Evolutionary conservation across 2,113 vertebrate genomes (phyloP).

Genomic region (Spheniscus mendiculus): DNA sequence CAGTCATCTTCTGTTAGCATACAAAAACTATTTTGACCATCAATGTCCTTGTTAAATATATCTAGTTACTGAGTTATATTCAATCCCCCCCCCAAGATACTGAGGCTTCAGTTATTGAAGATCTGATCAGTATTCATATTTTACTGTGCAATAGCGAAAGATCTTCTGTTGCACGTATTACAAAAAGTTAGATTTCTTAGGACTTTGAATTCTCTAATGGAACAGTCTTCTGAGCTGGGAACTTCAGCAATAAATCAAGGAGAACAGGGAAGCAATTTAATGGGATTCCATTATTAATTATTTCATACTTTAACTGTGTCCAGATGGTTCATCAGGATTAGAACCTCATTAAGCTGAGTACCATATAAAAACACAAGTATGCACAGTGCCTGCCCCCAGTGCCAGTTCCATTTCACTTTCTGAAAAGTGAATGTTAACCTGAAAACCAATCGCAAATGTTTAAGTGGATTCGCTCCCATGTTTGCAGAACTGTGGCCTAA

Average conservation of each 20-base stretch:
- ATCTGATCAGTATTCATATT: neutral
- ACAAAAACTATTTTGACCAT: neutral
- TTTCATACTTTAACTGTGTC: neutral
- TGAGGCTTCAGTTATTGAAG: neutral
- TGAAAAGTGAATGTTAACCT: neutral
- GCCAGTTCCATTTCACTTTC: constrained; percentile 4
- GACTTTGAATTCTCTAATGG: neutral
- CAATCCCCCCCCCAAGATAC: neutral
- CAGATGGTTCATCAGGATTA: constrained; percentile 32
- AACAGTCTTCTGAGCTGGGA: neutral
- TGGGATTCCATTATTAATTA: constrained; percentile 31
- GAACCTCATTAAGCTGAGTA: neutral
- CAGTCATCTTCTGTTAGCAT: neutral
- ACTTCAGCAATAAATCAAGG: neutral
- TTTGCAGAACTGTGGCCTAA: neutral
- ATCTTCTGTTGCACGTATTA: neutral
- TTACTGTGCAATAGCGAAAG: neutral
- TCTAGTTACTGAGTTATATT: neutral
- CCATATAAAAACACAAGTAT: neutral
- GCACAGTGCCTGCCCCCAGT: neutral
- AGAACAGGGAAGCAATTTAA: neutral
- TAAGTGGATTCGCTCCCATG: neutral
- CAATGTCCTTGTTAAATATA: neutral
- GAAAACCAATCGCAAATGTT: neutral
- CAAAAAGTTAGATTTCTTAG: neutral